phyloP scores from a whole-genome alignment of 2,113 vertebrate species.

The Thomomys bottae region DNA sequence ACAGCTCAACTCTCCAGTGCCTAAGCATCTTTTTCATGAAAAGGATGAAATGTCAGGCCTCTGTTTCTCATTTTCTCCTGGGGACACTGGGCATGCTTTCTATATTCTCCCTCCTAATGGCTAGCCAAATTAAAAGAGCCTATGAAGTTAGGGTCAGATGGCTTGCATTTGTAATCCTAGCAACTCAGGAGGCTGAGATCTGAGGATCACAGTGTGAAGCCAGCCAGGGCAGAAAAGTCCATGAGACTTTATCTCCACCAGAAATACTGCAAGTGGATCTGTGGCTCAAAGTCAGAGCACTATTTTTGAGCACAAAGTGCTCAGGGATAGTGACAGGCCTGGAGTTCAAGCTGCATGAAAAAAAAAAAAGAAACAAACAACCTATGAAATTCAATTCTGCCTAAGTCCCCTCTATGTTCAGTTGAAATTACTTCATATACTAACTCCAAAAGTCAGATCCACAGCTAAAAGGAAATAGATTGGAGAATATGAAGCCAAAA shows the following conservation, averaged over 20 bases:
- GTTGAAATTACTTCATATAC: constrained; percentile 17
- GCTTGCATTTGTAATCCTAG: no score
- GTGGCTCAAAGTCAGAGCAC: no score
- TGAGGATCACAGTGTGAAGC: no score
- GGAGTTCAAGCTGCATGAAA: neutral
- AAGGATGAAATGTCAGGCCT: neutral
- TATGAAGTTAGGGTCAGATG: no score
- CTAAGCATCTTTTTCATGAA: neutral
- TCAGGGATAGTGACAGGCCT: no score
- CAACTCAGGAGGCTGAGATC: no score
- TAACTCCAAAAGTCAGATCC: neutral
- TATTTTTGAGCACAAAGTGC: no score
- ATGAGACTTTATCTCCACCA: no score
- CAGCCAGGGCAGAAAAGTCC: no score
- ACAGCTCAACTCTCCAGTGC: neutral
- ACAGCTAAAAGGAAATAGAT: constrained; percentile 1
- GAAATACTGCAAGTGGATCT: no score
- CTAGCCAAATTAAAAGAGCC: neutral
- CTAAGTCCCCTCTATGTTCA: neutral
- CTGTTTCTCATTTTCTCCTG: neutral
- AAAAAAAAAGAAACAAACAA: neutral
- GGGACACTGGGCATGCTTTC: constrained; percentile 11
- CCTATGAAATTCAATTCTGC: neutral
- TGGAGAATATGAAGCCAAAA: neutral
- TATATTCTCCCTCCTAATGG: neutral